Percentiles rank a stretch among this genome's conserved stretches.
These are phyloP conservation scores for Ochlodes sylvanus DNA, from an alignment of 2,888 invertebrate genomes.

Conservation along the genomic window DNA sequence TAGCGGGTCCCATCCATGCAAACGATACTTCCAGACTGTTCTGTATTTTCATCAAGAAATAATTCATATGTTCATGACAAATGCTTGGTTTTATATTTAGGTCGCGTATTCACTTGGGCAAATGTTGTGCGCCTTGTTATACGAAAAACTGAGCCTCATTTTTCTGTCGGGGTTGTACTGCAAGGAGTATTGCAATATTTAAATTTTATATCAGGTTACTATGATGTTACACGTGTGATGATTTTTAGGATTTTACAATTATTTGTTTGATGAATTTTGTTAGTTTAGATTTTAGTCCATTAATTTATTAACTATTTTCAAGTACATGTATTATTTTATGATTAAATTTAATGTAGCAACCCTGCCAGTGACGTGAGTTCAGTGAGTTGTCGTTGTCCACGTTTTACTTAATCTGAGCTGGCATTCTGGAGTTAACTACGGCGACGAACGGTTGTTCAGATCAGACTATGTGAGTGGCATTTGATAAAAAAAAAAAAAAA, in stretches of 20 bases:
- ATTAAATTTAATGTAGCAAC: too few species aligned
- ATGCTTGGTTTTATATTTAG: constrained; percentile 35
- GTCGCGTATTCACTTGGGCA: constrained; percentile 32
- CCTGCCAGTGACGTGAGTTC: too few species aligned
- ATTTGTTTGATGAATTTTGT: too few species aligned
- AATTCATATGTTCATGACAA: constrained; percentile 32
- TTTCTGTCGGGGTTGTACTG: constrained; percentile 1
- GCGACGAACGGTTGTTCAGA: too few species aligned
- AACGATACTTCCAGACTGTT: constrained; percentile 9
- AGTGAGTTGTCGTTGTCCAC: too few species aligned
- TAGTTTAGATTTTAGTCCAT: too few species aligned
- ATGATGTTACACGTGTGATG: constrained; percentile 11
- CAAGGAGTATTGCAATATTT: constrained; percentile 26
- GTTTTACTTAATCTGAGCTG: too few species aligned
- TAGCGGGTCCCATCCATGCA: not conserved
- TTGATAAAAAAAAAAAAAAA: too few species aligned
- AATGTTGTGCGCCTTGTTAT: constrained; percentile 26
- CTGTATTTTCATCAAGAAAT: constrained; percentile 27
- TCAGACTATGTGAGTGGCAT: too few species aligned
- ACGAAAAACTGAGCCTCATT: constrained; percentile 19
- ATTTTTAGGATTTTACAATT: not conserved
- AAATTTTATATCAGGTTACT: constrained; percentile 22
- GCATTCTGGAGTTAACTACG: too few species aligned
- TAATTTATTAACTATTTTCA: too few species aligned
- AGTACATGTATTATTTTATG: too few species aligned